Evolutionary conservation across 2,113 vertebrate species (phyloP), one percentile per base, ranked within the genome.

Genomic region (Nanorana parkeri): DNA sequence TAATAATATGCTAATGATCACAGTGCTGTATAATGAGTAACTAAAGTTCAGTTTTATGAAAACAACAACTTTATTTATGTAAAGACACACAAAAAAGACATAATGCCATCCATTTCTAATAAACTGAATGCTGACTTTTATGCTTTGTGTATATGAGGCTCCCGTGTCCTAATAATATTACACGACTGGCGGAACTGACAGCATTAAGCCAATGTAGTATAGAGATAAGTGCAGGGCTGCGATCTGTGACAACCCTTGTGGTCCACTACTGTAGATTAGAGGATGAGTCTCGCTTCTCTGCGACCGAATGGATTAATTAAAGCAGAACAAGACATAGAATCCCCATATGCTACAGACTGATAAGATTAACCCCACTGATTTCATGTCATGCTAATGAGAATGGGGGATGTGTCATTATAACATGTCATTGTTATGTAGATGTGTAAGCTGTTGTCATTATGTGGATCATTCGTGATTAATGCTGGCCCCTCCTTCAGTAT

Each of bases 301-400:
- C 61, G 5, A 54, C 32, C 55, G 71, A 72, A 65, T 85, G 80
- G 28, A 80, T 87, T 84, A 85, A 87, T 89, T 88, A 89, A 87
- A 84, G 23, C 64, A 72, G 0, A 82, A 32, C 17, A 29, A 64
- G 32, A 7, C 58, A 79, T 69, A 61, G 28, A 80, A 77, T 64
- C 83, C 84, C 78, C 54, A n/a, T 41, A 73, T 88, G 86, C 81
- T 90, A 41, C 29, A 16, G 36, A 0, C 1, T 86, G 88, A 86
- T 88, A 86, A 87, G 65, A 73, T 72, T 51, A 51, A 61, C 23
- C 3, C 52, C 13, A n/a, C 17, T n/a, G 21, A 26, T 23, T n/a
- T 10, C 7, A 47, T 54, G 68, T 55, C 56, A 64, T 21, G 29
- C 21, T 67, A 17, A 21, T 15, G 64, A 51, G 41, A 71, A 10